These are phyloP conservation scores for Pogonophryne albipinna DNA, from an alignment of 2,797 vertebrate genomes.

Conservation along the genomic window DNA sequence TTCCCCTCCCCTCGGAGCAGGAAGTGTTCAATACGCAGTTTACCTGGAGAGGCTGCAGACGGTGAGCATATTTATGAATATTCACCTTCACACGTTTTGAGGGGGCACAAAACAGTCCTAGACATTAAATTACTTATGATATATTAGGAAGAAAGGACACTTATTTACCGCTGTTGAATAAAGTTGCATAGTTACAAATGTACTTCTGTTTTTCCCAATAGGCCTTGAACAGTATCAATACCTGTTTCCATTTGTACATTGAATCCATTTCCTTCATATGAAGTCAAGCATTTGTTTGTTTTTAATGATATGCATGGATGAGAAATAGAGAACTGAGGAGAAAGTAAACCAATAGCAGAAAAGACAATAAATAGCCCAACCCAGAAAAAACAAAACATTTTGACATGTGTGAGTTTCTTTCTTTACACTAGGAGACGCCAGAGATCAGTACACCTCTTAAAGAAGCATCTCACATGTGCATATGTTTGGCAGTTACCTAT, in stretches of 20 bases:
- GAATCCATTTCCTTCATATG: neutral
- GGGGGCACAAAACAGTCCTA: neutral
- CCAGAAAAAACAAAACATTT: too few species aligned
- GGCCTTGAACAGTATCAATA: too few species aligned
- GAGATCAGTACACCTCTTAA: neutral
- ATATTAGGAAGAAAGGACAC: neutral
- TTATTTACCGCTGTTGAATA: too few species aligned
- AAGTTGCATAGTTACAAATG: neutral
- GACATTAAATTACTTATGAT: neutral
- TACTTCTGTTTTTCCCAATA: too few species aligned
- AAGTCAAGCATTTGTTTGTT: neutral
- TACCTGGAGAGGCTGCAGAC: too few species aligned
- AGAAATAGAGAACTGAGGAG: neutral
- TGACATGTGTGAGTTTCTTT: too few species aligned
- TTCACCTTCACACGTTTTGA: too few species aligned
- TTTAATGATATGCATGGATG: neutral
- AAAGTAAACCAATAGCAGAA: neutral
- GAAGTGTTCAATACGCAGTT: too few species aligned
- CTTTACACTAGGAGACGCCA: slow-evolving; percentile 4
- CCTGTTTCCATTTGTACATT: neutral
- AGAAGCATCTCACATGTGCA: neutral
- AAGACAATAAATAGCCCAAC: neutral
- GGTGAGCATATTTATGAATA: neutral
- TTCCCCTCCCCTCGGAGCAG: too few species aligned
- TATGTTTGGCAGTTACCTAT: too few species aligned